Evolutionary conservation across 2,113 vertebrate genomes (phyloP).

Genomic region (Cephalopterus ornatus): DNA sequence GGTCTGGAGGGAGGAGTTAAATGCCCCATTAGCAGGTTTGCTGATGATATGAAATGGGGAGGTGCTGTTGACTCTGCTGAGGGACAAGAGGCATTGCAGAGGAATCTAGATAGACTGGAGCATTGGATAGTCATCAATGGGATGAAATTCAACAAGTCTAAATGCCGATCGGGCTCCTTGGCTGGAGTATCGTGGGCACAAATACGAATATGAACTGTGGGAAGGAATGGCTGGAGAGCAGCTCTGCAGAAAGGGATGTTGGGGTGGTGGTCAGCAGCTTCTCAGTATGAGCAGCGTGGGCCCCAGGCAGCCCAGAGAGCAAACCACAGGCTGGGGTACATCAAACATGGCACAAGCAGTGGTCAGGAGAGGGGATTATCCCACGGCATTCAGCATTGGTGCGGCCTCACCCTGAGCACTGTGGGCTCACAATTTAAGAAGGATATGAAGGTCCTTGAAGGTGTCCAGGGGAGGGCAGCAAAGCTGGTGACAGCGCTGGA

Average conservation of each 20-base stretch:
- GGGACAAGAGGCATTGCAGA: not conserved
- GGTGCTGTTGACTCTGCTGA: not conserved
- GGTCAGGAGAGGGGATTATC: not conserved
- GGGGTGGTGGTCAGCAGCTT: not conserved
- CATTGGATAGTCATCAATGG: not conserved
- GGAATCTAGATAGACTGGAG: not conserved
- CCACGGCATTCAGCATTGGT: not conserved
- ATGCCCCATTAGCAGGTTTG: not conserved
- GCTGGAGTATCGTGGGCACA: too few relatives aligned
- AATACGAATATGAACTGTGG: not conserved
- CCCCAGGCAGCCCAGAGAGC: not conserved
- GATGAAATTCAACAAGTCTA: not conserved
- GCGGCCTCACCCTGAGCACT: not conserved
- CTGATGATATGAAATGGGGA: not conserved
- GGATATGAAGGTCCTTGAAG: not conserved
- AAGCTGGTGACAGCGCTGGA: not conserved
- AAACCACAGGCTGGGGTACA: not conserved
- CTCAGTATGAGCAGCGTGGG: not conserved
- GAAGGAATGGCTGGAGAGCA: not conserved
- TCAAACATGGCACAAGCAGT: fast-evolving
- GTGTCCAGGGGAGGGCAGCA: not conserved
- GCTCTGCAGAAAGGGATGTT: not conserved
- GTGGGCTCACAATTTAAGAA: not conserved
- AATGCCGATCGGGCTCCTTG: not conserved
- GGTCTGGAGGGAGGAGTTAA: not conserved